Evolutionary conservation across 2,113 vertebrate genomes (phyloP).

Genomic region (Engystomops pustulosus): DNA sequence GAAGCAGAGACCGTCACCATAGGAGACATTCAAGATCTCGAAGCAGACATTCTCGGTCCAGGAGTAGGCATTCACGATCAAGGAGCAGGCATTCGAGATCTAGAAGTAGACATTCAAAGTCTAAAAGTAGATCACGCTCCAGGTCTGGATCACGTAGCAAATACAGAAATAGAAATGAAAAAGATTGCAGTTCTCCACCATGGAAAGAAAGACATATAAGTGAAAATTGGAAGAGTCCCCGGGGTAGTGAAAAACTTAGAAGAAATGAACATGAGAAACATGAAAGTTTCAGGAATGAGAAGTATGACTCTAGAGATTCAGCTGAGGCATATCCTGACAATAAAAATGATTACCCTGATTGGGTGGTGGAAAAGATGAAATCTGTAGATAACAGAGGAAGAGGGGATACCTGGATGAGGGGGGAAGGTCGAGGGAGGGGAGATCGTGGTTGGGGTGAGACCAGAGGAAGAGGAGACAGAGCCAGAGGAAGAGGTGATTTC

Average conservation of each 20-base stretch:
- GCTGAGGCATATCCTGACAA: constrained; percentile 76
- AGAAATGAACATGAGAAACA: constrained; percentile 77
- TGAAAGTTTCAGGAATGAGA: constrained; percentile 76
- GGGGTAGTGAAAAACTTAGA: constrained; percentile 76
- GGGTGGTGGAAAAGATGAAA: constrained; percentile 88
- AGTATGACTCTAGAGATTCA: constrained; percentile 68
- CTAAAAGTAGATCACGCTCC: constrained; percentile 82
- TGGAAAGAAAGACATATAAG: constrained; percentile 81
- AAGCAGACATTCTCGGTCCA: constrained; percentile 77
- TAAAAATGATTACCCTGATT: constrained; percentile 85
- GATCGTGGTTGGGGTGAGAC: background rate
- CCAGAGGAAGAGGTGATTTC: constrained; percentile 39
- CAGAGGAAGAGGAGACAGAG: constrained; percentile 20
- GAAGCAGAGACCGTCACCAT: constrained; percentile 78
- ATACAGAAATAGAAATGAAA: constrained; percentile 77
- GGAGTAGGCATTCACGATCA: background rate
- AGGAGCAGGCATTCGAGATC: constrained; percentile 83
- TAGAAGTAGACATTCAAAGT: constrained; percentile 22
- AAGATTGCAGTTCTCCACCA: constrained; percentile 81
- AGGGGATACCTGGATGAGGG: constrained; percentile 63
- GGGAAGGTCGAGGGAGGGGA: background rate
- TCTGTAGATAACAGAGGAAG: constrained; percentile 75
- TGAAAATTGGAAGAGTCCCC: constrained; percentile 79
- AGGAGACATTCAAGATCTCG: constrained; percentile 65
- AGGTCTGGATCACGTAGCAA: constrained; percentile 77